Evolutionary conservation across 2,888 invertebrate species (phyloP), one percentile per base, ranked within the genome.

Genomic region (Mesochorus sp.): DNA sequence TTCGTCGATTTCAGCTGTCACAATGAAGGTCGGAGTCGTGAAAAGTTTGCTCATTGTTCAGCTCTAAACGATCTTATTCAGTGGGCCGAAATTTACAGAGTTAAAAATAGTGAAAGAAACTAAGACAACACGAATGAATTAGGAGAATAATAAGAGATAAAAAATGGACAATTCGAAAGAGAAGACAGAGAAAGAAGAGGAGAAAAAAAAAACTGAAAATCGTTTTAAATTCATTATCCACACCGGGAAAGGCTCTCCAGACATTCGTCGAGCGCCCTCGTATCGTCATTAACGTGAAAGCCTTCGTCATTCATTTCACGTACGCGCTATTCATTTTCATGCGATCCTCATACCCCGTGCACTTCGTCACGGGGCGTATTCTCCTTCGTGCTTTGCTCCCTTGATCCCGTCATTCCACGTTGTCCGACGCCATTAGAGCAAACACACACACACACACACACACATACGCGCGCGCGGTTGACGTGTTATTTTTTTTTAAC

Each of bases 241-340:
- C 34, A 39, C 47, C 12, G 61, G 6, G 42, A n/a, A 19, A 37
- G 53, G 67, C 67, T 47, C 66, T 55, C 44, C 12, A 37, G 62
- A 59, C 31, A 64, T 26, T 12, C 44, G 49, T 44, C 57, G 37
- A 49, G 72, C 51, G 61, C 53, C 57, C 6, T 10, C 47, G 68
- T 37, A 68, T 73, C 57, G 73, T 77, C 73, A 77, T 77, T 77
- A 73, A 73, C 77, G 77, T 73, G 77, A 77, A 73, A 77, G 73
- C 73, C 61, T 57, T 67, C 68, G 51, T 68, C 62, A 77, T 77
- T 77, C 73, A 57, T 77, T 44, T 64, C 73, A 64, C 77, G 77
- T 77, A 68, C 51, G 62, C 62, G 73, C 77, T 68, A 73, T 73
- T 73, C 77, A 34, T 77, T n/a, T 68, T 77, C 64, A 31, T 34